A percentile compares a stretch with the other conserved stretches of the same genome.
Conservation (phyloP, 2,113 vertebrate genomes). For the Dromaius novaehollandiae region DNA sequence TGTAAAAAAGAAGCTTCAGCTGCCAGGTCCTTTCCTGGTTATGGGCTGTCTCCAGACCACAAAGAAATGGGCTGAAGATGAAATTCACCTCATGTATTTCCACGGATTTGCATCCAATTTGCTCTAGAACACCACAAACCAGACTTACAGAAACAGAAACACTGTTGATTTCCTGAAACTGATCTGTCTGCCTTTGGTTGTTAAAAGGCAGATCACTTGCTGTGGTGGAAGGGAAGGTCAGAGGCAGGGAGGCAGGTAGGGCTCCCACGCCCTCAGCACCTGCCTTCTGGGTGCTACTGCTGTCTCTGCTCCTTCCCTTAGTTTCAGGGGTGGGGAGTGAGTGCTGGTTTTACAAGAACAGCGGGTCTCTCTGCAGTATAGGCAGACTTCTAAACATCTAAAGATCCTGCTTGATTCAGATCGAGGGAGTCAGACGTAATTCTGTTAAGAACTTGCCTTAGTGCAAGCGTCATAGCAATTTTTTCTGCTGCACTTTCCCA, state of each 20-base stretch:
- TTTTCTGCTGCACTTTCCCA: background rate
- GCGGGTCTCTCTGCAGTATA: background rate
- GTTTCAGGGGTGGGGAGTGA: background rate
- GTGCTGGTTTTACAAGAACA: background rate
- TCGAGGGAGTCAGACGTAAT: background rate
- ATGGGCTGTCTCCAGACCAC: background rate
- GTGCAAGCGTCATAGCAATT: background rate
- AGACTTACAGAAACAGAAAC: background rate
- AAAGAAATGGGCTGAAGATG: background rate
- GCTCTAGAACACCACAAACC: background rate
- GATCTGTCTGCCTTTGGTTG: background rate
- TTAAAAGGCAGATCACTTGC: background rate
- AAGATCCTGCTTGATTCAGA: background rate
- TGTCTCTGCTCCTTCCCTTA: background rate
- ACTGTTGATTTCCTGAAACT: background rate
- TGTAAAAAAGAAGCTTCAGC: background rate
- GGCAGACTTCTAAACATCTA: background rate
- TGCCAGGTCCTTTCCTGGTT: background rate
- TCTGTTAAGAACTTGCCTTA: background rate
- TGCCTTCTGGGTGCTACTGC: background rate
- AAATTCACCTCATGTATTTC: background rate
- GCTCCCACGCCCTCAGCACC: background rate
- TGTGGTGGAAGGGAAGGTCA: background rate
- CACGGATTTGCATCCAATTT: background rate
- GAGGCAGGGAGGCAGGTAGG: background rate